Evolutionary conservation across 2,797 vertebrate genomes (phyloP), one percentile per base, ranked within the genome.

Genomic region (Lates japonicus): DNA sequence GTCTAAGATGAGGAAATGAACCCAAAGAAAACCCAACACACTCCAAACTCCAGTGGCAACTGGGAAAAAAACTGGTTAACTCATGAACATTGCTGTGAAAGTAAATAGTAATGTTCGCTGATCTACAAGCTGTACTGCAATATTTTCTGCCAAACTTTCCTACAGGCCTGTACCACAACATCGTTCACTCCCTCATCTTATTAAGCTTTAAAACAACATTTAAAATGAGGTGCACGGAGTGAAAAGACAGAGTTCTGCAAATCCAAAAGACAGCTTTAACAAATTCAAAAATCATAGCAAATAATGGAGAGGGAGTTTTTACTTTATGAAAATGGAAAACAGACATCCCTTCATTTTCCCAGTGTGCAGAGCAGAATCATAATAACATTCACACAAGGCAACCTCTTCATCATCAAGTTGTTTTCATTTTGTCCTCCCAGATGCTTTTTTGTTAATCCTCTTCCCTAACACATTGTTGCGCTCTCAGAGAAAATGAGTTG

Each of bases 381-480:
- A 77, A 78, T 52, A 73, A 61, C 1, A 60, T 79, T 82, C 59
- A 35, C 59, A n/a, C 39, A 58, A 62, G 57, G 37, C 52, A 37
- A 33, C 72, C 67, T 82, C 78, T 85, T 89, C 82, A 79, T 81
- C 84, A 55, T 22, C n/a, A 17, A 74, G 72, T 61, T 74, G 70
- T 81, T 82, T 78, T 71, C 49, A 65, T 81, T 76, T 69, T 37
- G 65, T 62, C 59, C 67, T 66, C 74, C 25, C 37, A 17, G 48
- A 66, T 33, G 65, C 46, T 25, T 74, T 66, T 70, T 58, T 48
- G 20, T 37, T 81, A 75, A 83, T 81, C 67, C 70, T 41, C 61
- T 41, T 22, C 20, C 33, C 39, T 41, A 48, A 19, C 62, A 63
- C 73, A 41, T 25, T 76, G 60, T 31, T 44, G 68, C 6, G 3